phyloP scores from a whole-genome alignment of 2,888 invertebrate species.

The Shargacucullia verbasci region DNA sequence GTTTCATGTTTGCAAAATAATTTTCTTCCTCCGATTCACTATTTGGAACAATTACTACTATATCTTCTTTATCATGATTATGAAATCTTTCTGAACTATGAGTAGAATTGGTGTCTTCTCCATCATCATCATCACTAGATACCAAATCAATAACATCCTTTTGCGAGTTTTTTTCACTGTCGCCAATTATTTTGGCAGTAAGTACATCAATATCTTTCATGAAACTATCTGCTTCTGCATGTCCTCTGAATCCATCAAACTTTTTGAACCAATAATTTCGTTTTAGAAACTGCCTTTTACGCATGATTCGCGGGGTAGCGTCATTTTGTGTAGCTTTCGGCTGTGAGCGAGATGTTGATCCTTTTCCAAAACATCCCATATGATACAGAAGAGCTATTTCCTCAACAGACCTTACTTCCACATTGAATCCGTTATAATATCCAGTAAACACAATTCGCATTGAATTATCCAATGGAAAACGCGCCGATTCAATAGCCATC shows the following conservation, averaged over 20 bases:
- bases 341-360: conserved; percentile 89
- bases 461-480: conserved; percentile 81
- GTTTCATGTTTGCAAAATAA: conserved; percentile 90
- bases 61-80: conserved; percentile 69
- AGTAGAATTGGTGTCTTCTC: conserved; percentile 52
- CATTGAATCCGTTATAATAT: conserved; percentile 91
- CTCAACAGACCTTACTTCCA: conserved; percentile 89
- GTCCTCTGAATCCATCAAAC: conserved; percentile 65
- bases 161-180: conserved; percentile 62
- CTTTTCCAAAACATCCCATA: conserved; percentile 94
- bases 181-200: conserved; percentile 69
- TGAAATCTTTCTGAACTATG: conserved; percentile 55
- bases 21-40: conserved; percentile 91
- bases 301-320: conserved; percentile 81
- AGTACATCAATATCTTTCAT: conserved; percentile 74
- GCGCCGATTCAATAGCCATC: conserved; percentile 80
- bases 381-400: conserved; percentile 90
- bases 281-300: conserved; percentile 89
- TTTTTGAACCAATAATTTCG: conserved; percentile 88
- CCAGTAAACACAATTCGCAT: conserved; percentile 88
- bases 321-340: conserved; percentile 80
- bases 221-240: conserved; percentile 66
- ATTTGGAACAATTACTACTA: conserved; percentile 90
- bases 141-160: conserved; percentile 84
- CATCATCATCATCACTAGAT: conserved; percentile 78